Percentiles rank a stretch among this genome's conserved stretches.
These are phyloP conservation scores for Malthinus seriepunctatus DNA, from an alignment of 2,888 invertebrate species.

Conservation along the genomic window DNA sequence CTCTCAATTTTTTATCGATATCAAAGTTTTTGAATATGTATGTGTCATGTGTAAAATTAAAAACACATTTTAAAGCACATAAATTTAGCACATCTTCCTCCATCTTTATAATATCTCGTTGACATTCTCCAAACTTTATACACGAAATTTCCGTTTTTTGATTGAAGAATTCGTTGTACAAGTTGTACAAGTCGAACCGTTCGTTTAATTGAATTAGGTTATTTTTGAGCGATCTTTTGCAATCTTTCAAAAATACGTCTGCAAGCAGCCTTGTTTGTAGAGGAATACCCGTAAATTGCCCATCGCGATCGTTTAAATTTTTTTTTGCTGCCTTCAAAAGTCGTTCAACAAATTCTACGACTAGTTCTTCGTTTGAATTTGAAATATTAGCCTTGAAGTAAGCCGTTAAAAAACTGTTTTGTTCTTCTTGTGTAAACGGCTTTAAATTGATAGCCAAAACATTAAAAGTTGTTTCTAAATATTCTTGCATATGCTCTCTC, in stretches of 20 bases:
- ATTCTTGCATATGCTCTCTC: not conserved
- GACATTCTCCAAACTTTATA: not conserved
- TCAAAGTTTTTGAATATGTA: not conserved
- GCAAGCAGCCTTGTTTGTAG: not conserved
- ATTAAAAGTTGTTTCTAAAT: not conserved
- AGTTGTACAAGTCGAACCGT: constrained; percentile 1
- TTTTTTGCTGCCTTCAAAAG: not conserved
- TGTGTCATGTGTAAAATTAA: not conserved
- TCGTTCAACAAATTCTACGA: not conserved
- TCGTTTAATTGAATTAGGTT: not conserved
- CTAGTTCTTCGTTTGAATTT: not conserved
- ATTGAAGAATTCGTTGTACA: constrained; percentile 8
- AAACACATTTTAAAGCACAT: no score
- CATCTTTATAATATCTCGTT: not conserved
- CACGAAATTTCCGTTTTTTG: not conserved
- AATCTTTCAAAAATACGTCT: not conserved
- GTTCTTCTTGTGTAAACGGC: not conserved
- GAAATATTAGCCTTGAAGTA: not conserved
- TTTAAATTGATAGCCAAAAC: not conserved
- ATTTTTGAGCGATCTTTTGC: not conserved
- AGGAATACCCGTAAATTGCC: not conserved
- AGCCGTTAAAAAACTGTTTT: not conserved
- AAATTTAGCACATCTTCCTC: not conserved
- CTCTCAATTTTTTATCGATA: not conserved
- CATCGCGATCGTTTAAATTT: not conserved